Conservation (phyloP, 2,888 invertebrate species). For the Thymelicus acteon region DNA sequence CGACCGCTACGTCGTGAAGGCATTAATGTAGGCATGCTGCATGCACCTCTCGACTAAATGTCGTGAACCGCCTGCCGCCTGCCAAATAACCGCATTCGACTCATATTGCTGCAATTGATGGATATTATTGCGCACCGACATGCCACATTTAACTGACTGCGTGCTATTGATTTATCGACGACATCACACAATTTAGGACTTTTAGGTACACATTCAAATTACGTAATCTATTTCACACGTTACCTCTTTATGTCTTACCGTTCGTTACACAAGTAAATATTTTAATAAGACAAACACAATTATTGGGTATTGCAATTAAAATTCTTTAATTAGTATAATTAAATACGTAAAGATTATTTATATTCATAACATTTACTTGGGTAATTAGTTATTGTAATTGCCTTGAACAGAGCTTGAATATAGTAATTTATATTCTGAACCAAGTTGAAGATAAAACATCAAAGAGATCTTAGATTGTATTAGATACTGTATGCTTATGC, state of each 20-base stretch:
- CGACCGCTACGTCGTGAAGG: conserved; percentile 54
- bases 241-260: background rate
- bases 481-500: conserved; percentile 47
- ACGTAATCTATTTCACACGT: conserved; percentile 7
- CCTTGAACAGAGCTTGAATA: conserved; percentile 8
- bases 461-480: conserved; percentile 17
- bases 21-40: conserved; percentile 55
- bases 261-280: background rate
- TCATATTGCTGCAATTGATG: conserved; percentile 27
- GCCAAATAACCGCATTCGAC: conserved; percentile 19
- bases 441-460: conserved; percentile 14
- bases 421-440: conserved; percentile 12
- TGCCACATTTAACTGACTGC: conserved; percentile 25
- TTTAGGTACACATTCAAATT: conserved; percentile 10
- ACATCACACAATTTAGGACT: conserved; percentile 29
- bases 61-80: conserved; percentile 47
- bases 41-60: conserved; percentile 51
- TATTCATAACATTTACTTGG: conserved; percentile 3
- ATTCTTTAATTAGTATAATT: background rate
- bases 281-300: too few relatives aligned
- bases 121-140: conserved; percentile 31
- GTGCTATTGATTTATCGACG: conserved; percentile 27
- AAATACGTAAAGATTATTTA: background rate
- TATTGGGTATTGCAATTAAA: background rate
- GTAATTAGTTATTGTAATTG: conserved; percentile 7